Base-by-base conservation (phyloP, 2,113 vertebrate genomes). In the Megaceryle maxima region DNA sequence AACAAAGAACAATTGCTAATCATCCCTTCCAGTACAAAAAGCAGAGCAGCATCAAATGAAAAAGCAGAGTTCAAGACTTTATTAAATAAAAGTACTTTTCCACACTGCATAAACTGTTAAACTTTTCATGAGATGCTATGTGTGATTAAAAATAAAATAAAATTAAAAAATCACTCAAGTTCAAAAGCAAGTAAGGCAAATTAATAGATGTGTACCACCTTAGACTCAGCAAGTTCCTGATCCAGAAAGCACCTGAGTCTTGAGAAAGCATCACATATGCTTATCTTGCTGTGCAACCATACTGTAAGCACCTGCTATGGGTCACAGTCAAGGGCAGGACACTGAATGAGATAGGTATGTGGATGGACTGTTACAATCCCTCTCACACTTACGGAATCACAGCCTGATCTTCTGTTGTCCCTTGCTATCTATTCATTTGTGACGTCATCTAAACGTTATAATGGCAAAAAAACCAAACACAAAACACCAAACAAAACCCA, bases 301-400 rank as follows among this genome's bases (percentile, higher is more conserved):
- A 4, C 31, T 4, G 66, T 10, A 19, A 62, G 24, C 14, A 29
- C 26, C 33, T 17, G 19, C 50, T 43, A 2, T 0, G 13, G 13
- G 68, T 11, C 63, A 17, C 19, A 2, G 13, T 7, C 33, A 7
- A 13, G 57, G 59, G n/a, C 53, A 33, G 79, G 35, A 37, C 25
- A 4, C 1, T 0, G 6, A 6, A 13, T 2, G 64, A n/a, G 73
- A 13, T 2, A 24, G 33, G 46, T 2, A 6, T 0, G 5, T 11
- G 41, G 74, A 56, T 22, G 37, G 9, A 9, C 13, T 6, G 18
- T 13, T 8, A 46, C 0, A 2, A 53, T n/a, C 29, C 8, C 66
- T 46, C 41, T 22, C 22, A 5, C n/a, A 14, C 9, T 1, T 16
- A 9, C 0, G 13, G 57, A 60, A 48, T 5, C 73, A 25, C 35